A percentile compares a stretch with the other conserved stretches of the same genome.
Evolutionary conservation across 2,888 invertebrate genomes (phyloP).

Genomic region (Alentia gelatinosa): DNA sequence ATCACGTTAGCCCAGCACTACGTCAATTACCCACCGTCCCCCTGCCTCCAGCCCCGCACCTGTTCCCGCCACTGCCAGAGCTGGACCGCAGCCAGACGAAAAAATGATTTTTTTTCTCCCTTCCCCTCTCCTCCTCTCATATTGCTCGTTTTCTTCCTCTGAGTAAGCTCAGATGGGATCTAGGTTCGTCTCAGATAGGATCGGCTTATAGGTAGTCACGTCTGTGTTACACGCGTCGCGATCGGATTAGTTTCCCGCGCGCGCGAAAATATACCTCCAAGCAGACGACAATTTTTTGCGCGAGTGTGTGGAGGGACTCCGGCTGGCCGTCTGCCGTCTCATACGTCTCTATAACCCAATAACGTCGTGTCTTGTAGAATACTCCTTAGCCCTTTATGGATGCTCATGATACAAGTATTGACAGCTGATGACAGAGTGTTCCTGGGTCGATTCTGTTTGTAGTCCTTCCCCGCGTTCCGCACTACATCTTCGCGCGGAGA

Average conservation of each 20-base stretch:
- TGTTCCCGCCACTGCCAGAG: neutral
- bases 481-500: neutral
- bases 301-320: neutral
- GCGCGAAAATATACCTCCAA: neutral
- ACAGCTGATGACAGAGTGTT: neutral
- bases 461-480: neutral
- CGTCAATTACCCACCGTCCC: neutral
- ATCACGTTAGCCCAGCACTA: neutral
- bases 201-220: neutral
- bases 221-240: neutral
- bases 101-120: too few species aligned
- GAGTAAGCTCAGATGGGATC: neutral
- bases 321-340: neutral
- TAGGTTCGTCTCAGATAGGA: neutral
- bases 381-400: neutral
- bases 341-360: constrained; percentile 15
- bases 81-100: neutral
- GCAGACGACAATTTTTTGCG: neutral
- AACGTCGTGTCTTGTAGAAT: neutral
- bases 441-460: neutral
- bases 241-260: neutral
- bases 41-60: neutral
- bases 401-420: neutral
- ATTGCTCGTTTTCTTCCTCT: neutral
- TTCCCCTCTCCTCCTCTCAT: too few species aligned